These are phyloP conservation scores for Drosophila falleni DNA, from an alignment of 2,888 invertebrate genomes.

Conservation along the genomic window DNA sequence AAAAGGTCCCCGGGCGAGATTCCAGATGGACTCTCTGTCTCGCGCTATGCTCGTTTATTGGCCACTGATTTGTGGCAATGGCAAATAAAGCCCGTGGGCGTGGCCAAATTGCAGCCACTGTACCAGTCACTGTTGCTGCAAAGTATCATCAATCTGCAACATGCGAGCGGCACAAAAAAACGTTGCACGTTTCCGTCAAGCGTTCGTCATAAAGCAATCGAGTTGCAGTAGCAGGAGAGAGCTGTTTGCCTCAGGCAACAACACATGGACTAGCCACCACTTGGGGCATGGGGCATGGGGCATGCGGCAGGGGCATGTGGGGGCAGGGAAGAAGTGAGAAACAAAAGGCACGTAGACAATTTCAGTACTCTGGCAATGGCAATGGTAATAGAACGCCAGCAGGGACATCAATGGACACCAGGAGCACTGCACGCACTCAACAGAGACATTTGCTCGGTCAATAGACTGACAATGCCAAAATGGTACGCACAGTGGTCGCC, in stretches of 20 bases:
- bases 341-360: constrained; percentile 76
- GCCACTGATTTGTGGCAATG: constrained; percentile 73
- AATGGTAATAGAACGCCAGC: constrained; percentile 37
- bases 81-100: constrained; percentile 67
- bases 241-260: constrained; percentile 53
- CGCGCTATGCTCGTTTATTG: constrained; percentile 58
- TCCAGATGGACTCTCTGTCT: constrained; percentile 17
- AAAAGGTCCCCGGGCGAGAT: constrained; percentile 48
- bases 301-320: background rate
- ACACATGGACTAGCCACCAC: constrained; percentile 10
- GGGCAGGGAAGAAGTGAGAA: constrained; percentile 21
- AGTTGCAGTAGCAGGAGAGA: constrained; percentile 34
- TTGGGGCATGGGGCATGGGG: background rate
- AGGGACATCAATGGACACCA: constrained; percentile 44
- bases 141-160: constrained; percentile 61
- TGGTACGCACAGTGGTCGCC: constrained; percentile 14
- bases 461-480: constrained; percentile 40
- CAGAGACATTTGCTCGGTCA: constrained; percentile 61
- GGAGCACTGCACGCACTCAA: constrained; percentile 47
- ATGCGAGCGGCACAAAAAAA: constrained; percentile 23
- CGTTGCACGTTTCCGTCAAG: constrained; percentile 62
- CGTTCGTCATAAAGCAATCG: constrained; percentile 63
- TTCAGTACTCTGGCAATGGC: constrained; percentile 33
- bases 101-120: constrained; percentile 32
- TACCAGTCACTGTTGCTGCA: constrained; percentile 23